These are phyloP conservation scores for Cataglyphis hispanica DNA, from an alignment of 1,140 invertebrate genomes.

Conservation along the genomic window DNA sequence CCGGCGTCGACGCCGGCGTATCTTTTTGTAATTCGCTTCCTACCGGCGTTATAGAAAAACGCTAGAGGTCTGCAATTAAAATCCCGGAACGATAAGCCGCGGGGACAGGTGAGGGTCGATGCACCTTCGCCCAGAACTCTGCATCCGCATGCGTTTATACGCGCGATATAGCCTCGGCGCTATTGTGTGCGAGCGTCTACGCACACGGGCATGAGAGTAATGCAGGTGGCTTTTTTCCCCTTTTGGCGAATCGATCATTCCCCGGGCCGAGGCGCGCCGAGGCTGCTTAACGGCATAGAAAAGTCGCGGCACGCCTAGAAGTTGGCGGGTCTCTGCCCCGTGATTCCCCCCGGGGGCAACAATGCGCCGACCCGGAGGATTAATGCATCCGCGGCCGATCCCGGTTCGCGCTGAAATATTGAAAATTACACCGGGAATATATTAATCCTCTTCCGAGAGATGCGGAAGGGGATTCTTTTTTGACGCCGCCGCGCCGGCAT, in stretches of 20 bases:
- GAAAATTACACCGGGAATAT: constrained; percentile 60
- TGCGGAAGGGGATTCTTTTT: constrained; percentile 43
- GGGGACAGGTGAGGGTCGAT: constrained; percentile 69
- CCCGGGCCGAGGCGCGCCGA: background rate
- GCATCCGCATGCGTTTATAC: constrained; percentile 60
- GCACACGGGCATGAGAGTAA: constrained; percentile 34
- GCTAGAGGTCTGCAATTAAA: constrained; percentile 77
- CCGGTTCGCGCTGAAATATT: constrained; percentile 59
- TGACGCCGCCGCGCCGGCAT: background rate
- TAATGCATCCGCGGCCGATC: constrained; percentile 62
- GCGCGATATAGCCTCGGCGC: constrained; percentile 62
- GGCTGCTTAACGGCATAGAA: constrained; percentile 61
- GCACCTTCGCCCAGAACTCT: constrained; percentile 66
- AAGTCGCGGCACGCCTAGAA: constrained; percentile 62
- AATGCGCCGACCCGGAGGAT: constrained; percentile 61
- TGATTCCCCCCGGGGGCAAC: constrained; percentile 52
- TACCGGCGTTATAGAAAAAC: constrained; percentile 76
- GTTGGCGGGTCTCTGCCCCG: constrained; percentile 60
- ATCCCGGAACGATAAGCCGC: constrained; percentile 65
- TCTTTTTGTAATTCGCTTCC: constrained; percentile 77
- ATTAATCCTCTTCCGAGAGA: constrained; percentile 59
- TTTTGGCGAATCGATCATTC: constrained; percentile 63
- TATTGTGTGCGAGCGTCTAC: constrained; percentile 5
- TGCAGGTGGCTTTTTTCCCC: constrained; percentile 52
- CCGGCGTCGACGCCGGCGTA: constrained; percentile 37